phyloP scores from a whole-genome alignment of 2,888 invertebrate genomes.

The Thymelicus lineola region DNA sequence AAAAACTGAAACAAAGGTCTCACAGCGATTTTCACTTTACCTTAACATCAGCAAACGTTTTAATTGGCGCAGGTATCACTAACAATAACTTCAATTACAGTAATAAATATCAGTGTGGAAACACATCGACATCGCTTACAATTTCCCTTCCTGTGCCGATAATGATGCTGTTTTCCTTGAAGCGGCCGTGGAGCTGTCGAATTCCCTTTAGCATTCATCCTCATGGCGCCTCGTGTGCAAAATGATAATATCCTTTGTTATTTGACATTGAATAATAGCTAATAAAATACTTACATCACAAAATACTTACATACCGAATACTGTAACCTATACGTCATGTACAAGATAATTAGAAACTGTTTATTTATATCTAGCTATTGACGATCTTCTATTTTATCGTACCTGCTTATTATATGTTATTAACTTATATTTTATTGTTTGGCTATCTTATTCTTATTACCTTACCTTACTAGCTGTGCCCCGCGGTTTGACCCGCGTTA shows the following conservation, averaged over 20 bases:
- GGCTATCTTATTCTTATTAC: too few species aligned
- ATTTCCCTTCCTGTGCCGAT: conserved; percentile 36
- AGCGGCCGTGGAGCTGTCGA: conserved; percentile 7
- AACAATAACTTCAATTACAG: conserved; percentile 5
- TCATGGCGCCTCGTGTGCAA: conserved; percentile 14
- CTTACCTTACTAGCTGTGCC: too few species aligned
- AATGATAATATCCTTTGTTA: conserved; percentile 14
- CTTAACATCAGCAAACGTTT: not conserved
- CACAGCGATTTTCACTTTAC: not conserved
- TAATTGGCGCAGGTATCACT: conserved; percentile 1
- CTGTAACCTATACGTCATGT: too few species aligned
- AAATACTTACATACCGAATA: too few species aligned
- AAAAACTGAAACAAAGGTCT: not conserved
- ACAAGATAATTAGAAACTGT: too few species aligned
- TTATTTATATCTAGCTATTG: too few species aligned
- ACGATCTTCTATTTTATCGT: too few species aligned
- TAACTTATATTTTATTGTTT: too few species aligned
- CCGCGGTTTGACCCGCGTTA: too few species aligned
- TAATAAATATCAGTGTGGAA: conserved; percentile 19
- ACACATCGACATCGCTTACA: conserved; percentile 13
- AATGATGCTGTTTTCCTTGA: conserved; percentile 29
- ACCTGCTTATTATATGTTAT: too few species aligned
- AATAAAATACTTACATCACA: too few species aligned
- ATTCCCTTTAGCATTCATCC: conserved; percentile 12
- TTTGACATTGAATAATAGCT: conserved; percentile 4